Percentiles rank a stretch among this genome's conserved stretches.
Conservation (phyloP, 92 coral and sea anemone species). For the Parazoanthus darwini region DNA sequence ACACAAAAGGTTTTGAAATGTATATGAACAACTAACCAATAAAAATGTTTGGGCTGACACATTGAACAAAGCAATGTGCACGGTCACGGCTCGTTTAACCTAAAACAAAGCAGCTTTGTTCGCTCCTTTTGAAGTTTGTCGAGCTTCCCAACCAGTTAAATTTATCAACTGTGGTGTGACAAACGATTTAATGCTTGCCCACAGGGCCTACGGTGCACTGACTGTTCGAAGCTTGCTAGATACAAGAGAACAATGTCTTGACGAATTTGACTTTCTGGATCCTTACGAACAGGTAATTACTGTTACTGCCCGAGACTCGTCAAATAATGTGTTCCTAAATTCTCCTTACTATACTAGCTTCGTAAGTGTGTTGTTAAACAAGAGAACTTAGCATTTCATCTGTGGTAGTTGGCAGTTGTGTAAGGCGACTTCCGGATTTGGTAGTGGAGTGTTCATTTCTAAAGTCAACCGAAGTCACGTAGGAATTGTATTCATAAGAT, state of each 20-base stretch:
- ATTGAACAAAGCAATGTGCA: too few species aligned
- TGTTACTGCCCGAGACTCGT: background rate
- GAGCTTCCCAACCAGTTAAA: too few species aligned
- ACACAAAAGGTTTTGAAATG: too few species aligned
- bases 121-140: too few species aligned
- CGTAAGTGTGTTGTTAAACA: background rate
- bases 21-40: too few species aligned
- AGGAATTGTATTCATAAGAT: too few species aligned
- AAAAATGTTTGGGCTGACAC: too few species aligned
- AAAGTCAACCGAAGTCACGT: too few species aligned
- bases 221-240: slow-evolving; percentile 94
- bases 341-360: background rate
- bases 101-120: too few species aligned
- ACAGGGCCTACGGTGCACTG: slow-evolving; percentile 88
- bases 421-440: background rate
- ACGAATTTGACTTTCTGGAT: slow-evolving; percentile 89
- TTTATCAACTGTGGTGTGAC: background rate
- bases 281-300: slow-evolving; percentile 81
- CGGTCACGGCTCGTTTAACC: too few species aligned
- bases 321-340: background rate
- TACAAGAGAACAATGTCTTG: slow-evolving; percentile 90
- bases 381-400: background rate
- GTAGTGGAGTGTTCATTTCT: too few species aligned
- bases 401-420: background rate
- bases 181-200: background rate